phyloP scores from a whole-genome alignment of 2,797 vertebrate species.

The Apodemus agrarius region DNA sequence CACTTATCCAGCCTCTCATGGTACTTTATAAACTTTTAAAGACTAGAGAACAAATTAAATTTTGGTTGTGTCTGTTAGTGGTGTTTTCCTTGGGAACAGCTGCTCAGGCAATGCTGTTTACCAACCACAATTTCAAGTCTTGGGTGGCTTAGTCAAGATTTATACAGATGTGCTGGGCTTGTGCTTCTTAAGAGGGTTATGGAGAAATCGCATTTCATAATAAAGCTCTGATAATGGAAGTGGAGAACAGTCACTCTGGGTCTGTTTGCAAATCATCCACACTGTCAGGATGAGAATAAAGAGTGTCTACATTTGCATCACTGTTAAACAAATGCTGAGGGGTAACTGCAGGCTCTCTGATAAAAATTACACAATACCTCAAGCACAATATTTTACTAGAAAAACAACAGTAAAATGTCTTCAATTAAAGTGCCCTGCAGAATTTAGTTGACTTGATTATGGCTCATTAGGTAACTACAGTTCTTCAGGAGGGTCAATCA shows the following conservation, averaged over 20 bases:
- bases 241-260: neutral
- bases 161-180: neutral
- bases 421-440: neutral
- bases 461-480: neutral
- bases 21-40: neutral
- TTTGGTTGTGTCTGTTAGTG: neutral
- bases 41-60: neutral
- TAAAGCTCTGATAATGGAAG: slow-evolving; percentile 35
- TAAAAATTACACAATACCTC: slow-evolving; percentile 13
- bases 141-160: slow-evolving; percentile 9
- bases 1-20: neutral
- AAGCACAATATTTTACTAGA: slow-evolving; percentile 24
- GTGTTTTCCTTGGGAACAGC: neutral
- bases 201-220: slow-evolving; percentile 37
- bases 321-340: neutral
- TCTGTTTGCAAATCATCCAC: neutral
- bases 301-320: neutral
- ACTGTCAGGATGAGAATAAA: neutral
- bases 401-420: neutral
- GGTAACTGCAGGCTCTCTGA: neutral
- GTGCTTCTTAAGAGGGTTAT: neutral
- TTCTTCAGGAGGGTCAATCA: slow-evolving; percentile 30
- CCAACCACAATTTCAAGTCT: neutral
- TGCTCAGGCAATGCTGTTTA: neutral
- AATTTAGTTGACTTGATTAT: neutral